phyloP scores from a whole-genome alignment of 2,797 vertebrate genomes.

The Coreius guichenoti region DNA sequence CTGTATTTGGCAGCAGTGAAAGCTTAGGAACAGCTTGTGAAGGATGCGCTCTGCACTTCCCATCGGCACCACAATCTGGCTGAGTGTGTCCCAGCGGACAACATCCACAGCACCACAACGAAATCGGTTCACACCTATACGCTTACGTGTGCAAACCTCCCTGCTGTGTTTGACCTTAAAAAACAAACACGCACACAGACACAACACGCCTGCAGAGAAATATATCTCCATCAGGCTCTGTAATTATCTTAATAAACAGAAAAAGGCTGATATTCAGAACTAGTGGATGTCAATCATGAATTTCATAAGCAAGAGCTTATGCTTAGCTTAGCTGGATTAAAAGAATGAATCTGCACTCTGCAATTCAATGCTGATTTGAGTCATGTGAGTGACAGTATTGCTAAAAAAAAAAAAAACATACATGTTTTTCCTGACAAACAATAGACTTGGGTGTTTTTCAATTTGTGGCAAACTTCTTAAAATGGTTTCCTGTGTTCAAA shows the following conservation, averaged over 20 bases:
- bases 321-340: conserved; percentile 26
- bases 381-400: not conserved
- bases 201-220: not conserved
- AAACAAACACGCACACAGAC: conserved; percentile 29
- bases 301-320: conserved; percentile 32
- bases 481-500: not conserved
- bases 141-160: conserved; percentile 42
- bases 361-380: not conserved
- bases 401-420: not conserved
- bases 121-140: conserved; percentile 31
- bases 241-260: conserved; percentile 27
- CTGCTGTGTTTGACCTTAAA: conserved; percentile 43
- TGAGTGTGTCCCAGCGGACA: conserved; percentile 72
- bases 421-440: not conserved
- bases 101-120: conserved; percentile 65
- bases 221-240: conserved; percentile 1
- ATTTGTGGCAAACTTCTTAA: not conserved
- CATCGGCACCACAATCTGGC: conserved; percentile 73
- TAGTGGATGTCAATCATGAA: conserved; percentile 29
- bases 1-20: conserved; percentile 68
- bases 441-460: not conserved
- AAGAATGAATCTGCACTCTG: conserved; percentile 1
- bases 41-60: conserved; percentile 67
- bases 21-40: conserved; percentile 74
- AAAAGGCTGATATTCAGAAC: conserved; percentile 40